A percentile compares a stretch with the other conserved stretches of the same genome.
phyloP scores from a whole-genome alignment of 2,888 invertebrate species.

The Physocephala rufipes region DNA sequence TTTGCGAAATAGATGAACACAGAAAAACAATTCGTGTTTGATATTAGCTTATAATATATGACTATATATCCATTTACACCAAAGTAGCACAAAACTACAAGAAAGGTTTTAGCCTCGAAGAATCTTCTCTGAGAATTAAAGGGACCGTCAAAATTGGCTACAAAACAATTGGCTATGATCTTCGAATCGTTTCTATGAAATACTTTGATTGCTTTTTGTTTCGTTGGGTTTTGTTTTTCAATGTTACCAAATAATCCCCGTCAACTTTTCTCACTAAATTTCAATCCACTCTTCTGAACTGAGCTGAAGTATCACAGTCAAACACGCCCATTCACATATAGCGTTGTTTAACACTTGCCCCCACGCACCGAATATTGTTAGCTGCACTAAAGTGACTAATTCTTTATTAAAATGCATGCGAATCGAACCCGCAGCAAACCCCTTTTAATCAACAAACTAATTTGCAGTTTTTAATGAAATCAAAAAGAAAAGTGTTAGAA shows the following conservation, averaged over 20 bases:
- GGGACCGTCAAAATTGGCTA: slow-evolving; percentile 10
- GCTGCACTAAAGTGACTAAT: slow-evolving; percentile 18
- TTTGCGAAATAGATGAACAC: background rate
- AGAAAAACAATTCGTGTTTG: background rate
- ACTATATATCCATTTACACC: no score
- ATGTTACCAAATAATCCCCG: background rate
- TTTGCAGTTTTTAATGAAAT: background rate
- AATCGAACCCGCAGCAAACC: no score
- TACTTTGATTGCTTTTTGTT: no score
- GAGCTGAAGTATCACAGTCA: slow-evolving; percentile 13
- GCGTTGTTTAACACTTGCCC: slow-evolving; percentile 26
- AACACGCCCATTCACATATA: slow-evolving; percentile 9
- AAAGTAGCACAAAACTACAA: no score
- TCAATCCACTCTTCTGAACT: no score
- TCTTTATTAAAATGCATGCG: slow-evolving; percentile 15
- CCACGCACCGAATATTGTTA: background rate
- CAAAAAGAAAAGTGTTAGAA: background rate
- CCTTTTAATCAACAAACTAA: background rate
- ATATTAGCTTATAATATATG: no score
- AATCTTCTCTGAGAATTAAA: background rate
- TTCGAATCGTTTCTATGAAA: no score
- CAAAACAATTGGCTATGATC: slow-evolving; percentile 46
- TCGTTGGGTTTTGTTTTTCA: background rate
- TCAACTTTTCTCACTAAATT: background rate
- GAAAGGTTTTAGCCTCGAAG: no score